Base-by-base conservation (phyloP, 2,113 vertebrate species). In the Muntiacus reevesi region DNA sequence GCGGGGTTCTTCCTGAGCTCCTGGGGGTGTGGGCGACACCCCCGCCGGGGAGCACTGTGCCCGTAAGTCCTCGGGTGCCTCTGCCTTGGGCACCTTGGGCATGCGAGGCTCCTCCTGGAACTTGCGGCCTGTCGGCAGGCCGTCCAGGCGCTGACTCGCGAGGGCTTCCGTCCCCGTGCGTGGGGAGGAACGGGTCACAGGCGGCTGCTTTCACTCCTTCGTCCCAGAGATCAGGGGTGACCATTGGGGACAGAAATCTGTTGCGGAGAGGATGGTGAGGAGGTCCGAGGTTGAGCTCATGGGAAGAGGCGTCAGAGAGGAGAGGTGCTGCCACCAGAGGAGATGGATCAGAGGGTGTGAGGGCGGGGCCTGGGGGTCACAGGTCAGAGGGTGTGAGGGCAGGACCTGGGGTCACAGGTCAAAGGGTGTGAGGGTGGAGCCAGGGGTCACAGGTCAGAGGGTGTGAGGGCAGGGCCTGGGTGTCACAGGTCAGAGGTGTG, bases 61-160 rank as follows among this genome's bases (percentile, higher is more conserved):
- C 23, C 30, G 5, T 52, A 55, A 36, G 5, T 40, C 16, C 50
- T 7, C 3, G 28, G 67, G 25, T 21, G 0, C 33, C 1, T 52
- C 57, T 15, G 55, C 74, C 11, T 5, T 16, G 12, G 17, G 36
- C 52, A 5, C 28, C 17, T 36, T 17, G 16, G 6, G 10, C 82
- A 23, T 33, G 3, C 2, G 25, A 33, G 52, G 3, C 62, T 59
- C 40, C 40, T 50, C 47, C 6, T 11, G 55, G 60, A 19, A 5
- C 52, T 1, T 6, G 7, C 11, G 1, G 57, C 71, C 93, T 59
- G 19, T 14, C n/a, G 0, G 25, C 43, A 25, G 62, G 33, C 36
- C 0, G 1, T 4, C 40, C 43, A 15, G n/a, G n/a, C 1, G 0
- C 15, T 12, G 2, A 10, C 47, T 25, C 12, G 0, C 45, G 5